These are phyloP conservation scores for Laticauda laticaudata DNA, from an alignment of 2,113 vertebrate genomes.

Conservation along the genomic window DNA sequence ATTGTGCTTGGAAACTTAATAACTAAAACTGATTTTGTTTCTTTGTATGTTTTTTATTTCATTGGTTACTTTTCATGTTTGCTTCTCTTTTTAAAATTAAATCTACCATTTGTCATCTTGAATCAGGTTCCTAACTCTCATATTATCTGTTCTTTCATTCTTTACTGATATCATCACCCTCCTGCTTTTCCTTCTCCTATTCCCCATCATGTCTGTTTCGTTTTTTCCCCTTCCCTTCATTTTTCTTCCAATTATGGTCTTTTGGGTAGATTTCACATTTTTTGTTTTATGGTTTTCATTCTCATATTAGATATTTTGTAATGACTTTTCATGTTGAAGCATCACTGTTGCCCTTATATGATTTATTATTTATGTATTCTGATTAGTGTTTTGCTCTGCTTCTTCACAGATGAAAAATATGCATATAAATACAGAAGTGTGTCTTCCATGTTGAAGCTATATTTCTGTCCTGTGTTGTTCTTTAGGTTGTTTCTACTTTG, in stretches of 20 bases:
- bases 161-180: neutral
- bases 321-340: neutral
- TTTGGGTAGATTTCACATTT: neutral
- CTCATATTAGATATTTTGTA: neutral
- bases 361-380: neutral
- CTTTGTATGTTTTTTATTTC: neutral
- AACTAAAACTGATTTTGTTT: neutral
- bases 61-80: neutral
- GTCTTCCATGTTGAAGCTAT: neutral
- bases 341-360: neutral
- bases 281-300: neutral
- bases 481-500: constrained; percentile 90
- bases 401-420: neutral
- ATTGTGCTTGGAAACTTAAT: neutral
- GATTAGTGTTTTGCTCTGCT: neutral
- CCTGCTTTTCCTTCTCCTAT: neutral
- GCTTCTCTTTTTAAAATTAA: neutral
- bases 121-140: neutral
- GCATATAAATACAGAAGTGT: neutral
- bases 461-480: constrained; percentile 12
- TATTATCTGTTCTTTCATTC: neutral
- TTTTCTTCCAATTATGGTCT: neutral
- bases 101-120: neutral
- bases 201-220: neutral
- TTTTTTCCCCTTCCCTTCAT: no score